Base-by-base conservation (phyloP, 2,797 vertebrate genomes). In the Galaxias olidus region DNA sequence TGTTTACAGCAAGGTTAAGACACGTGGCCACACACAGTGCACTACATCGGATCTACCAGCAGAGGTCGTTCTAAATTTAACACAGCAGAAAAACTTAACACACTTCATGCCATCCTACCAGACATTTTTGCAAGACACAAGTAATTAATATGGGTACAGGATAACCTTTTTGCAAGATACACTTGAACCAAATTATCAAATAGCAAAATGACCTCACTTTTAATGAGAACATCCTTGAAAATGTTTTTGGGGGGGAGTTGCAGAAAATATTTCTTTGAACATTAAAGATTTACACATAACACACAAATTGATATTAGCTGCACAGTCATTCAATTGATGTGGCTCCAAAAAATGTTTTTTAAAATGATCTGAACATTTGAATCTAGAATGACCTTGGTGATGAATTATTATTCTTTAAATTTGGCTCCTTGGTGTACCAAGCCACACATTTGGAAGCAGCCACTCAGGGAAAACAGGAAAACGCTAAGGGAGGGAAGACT, bases 381-480 rank as follows among this genome's bases (percentile, higher is more conserved):
- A 58, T 67, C 49, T 53, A 45, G 40, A 69, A 51, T 74, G 66
- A 83, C 59, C 60, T 69, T 65, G 43, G 56, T 55, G 30, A 58
- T 60, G 64, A 66, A 76, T 74, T 83, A 85, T 88, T 73, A 81
- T 72, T 80, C 76, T 73, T 79, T 64, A 81, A 81, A 77, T 63
- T 77, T 2, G 64, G 73, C 61, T 73, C 56, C 60, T 63, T 43
- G 52, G 59, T 9, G 9, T 59, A 71, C 83, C 80, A 78, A 68
- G 69, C 76, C 75, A 63, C 70, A 71, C 65, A 65, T 75, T 63
- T 72, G 66, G 71, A 75, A 59, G 56, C 30, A 10, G 71, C 68
- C 61, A 59, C 71, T 56, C 40, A 78, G 68, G 64, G 75, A 86
- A 81, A 90, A 89, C 85, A 81, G 87, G 88, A 91, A 91, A 88